phyloP scores from a whole-genome alignment of 2,888 invertebrate species.

The Leptinotarsa juncta region DNA sequence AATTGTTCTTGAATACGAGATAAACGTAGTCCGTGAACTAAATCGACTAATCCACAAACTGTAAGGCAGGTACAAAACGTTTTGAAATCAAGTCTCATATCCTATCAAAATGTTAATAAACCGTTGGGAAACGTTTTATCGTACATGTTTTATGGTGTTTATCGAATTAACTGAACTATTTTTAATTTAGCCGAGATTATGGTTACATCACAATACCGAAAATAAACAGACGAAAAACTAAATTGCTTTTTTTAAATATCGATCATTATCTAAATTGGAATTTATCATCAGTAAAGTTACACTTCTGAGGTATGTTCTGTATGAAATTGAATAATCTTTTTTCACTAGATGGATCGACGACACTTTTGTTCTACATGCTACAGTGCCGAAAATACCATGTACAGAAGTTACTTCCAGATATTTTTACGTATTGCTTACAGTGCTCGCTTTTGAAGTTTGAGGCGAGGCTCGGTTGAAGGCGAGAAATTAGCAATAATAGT shows the following conservation, averaged over 20 bases:
- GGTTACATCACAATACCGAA: constrained; percentile 9
- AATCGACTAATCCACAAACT: not conserved
- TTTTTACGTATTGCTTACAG: no score
- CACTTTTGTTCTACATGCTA: no score
- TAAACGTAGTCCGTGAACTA: constrained; percentile 6
- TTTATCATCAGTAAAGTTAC: no score
- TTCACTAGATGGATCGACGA: no score
- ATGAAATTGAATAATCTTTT: no score
- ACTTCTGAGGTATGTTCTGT: no score
- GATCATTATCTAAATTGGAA: not conserved
- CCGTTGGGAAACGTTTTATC: constrained; percentile 22
- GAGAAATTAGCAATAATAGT: no score
- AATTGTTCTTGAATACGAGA: not conserved
- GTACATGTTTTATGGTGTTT: constrained; percentile 13
- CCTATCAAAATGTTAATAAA: constrained; percentile 28
- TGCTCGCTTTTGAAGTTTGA: no score
- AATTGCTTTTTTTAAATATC: not conserved
- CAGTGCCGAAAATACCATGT: no score
- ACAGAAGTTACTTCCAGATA: no score
- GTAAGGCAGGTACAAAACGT: not conserved
- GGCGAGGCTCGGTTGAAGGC: no score
- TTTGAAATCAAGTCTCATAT: constrained; percentile 8
- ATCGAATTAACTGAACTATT: constrained; percentile 8
- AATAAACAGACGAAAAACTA: not conserved
- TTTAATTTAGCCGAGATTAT: constrained; percentile 4